A percentile compares a stretch with the other conserved stretches of the same genome.
Evolutionary conservation across 2,113 vertebrate genomes (phyloP).

Genomic region (Pelmatolapia mariae): DNA sequence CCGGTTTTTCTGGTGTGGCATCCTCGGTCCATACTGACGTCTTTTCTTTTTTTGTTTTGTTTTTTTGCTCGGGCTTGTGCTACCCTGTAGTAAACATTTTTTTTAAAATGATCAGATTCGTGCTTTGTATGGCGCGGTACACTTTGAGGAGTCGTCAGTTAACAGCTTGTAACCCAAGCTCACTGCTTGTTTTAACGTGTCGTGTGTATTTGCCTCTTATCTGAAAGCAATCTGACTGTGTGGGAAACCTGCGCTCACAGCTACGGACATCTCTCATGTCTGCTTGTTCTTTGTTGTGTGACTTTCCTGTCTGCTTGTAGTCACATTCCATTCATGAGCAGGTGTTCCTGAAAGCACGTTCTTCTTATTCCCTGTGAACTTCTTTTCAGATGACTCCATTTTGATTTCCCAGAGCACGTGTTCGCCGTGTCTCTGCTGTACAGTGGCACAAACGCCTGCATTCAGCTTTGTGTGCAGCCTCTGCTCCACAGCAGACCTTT

Average conservation of each 20-base stretch:
- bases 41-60: background rate
- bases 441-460: background rate
- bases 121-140: background rate
- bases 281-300: background rate
- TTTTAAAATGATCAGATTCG: background rate
- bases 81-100: background rate
- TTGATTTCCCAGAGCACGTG: background rate
- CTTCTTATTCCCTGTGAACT: background rate
- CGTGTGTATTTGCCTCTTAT: background rate
- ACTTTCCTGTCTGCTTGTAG: background rate
- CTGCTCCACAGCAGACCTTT: background rate
- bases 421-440: background rate
- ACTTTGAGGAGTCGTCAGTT: background rate
- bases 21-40: background rate
- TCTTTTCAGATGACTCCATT: background rate
- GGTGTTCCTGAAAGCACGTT: background rate
- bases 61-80: background rate
- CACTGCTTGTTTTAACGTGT: background rate
- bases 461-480: background rate
- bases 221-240: background rate
- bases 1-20: conserved; percentile 22
- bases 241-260: background rate
- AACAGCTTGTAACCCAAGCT: background rate
- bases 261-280: fast-evolving
- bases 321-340: background rate